A percentile compares a stretch with the other conserved stretches of the same genome.
Conservation (phyloP, 2,888 invertebrate genomes). For the Empis stercorea region DNA sequence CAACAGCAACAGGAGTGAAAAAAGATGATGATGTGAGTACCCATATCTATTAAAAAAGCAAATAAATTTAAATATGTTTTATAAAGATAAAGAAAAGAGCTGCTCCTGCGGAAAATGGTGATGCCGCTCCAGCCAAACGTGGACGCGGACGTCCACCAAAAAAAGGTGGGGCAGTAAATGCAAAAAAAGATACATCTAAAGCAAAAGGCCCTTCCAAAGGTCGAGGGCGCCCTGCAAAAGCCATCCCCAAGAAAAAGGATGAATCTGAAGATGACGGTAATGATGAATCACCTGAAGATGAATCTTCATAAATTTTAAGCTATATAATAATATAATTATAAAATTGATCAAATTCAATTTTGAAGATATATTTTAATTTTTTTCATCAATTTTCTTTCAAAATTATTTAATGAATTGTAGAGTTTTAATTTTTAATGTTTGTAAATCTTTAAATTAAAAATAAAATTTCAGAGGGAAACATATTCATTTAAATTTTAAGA, state of each 20-base stretch:
- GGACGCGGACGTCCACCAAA: slow-evolving; percentile 9
- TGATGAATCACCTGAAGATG: not conserved
- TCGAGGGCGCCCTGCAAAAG: not conserved
- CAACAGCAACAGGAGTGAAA: not conserved
- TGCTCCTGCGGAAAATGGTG: slow-evolving; percentile 17
- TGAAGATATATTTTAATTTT: too few relatives aligned
- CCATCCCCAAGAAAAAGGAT: slow-evolving; percentile 1
- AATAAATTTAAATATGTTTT: not conserved
- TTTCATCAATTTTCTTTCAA: too few relatives aligned
- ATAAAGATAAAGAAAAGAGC: slow-evolving; percentile 1
- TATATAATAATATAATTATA: too few relatives aligned
- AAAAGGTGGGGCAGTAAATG: not conserved
- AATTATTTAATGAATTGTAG: too few relatives aligned
- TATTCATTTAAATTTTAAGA: too few relatives aligned
- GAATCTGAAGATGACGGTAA: slow-evolving; percentile 5
- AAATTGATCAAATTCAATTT: too few relatives aligned
- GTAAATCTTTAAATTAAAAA: too few relatives aligned
- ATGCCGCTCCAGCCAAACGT: slow-evolving; percentile 4
- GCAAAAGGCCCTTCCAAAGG: not conserved
- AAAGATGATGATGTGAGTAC: not conserved
- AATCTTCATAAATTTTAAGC: too few relatives aligned
- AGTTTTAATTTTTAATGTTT: too few relatives aligned
- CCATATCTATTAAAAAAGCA: not conserved
- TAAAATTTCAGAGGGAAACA: too few relatives aligned
- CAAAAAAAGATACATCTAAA: slow-evolving; percentile 1